Conservation (phyloP, 2,888 invertebrate genomes). For the Antheraea yamamai region DNA sequence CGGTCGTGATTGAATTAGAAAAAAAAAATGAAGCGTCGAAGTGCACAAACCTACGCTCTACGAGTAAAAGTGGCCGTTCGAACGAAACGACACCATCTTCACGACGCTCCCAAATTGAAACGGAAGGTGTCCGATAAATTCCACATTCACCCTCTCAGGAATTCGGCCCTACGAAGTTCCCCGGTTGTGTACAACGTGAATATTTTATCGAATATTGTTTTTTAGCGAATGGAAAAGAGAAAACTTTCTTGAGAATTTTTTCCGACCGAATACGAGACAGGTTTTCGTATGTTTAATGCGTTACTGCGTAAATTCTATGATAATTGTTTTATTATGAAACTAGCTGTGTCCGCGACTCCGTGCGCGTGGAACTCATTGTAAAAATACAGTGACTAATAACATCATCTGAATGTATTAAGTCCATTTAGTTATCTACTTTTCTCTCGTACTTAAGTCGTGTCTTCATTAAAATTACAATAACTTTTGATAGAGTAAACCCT, state of each 20-base stretch:
- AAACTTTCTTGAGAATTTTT: slow-evolving; percentile 18
- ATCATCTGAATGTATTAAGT: no score
- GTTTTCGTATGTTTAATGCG: background rate
- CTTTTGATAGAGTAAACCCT: no score
- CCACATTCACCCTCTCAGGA: slow-evolving; percentile 54
- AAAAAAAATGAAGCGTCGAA: slow-evolving; percentile 4
- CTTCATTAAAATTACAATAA: no score
- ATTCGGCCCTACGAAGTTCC: slow-evolving; percentile 56
- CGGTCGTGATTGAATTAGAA: background rate
- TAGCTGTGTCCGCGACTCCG: no score
- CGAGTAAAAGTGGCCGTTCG: slow-evolving; percentile 19
- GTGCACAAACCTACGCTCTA: slow-evolving; percentile 9
- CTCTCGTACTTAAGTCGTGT: no score
- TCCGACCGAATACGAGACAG: background rate
- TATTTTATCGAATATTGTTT: slow-evolving; percentile 54
- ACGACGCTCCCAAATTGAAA: slow-evolving; percentile 70
- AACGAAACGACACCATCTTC: slow-evolving; percentile 53
- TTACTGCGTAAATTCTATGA: background rate
- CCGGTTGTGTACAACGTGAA: slow-evolving; percentile 55
- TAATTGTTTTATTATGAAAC: background rate
- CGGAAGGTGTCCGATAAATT: slow-evolving; percentile 76
- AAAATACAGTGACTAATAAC: no score
- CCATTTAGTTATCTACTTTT: no score
- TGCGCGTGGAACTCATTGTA: no score
- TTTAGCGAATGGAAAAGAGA: slow-evolving; percentile 27